These are phyloP conservation scores for Hecatera dysodea DNA, from an alignment of 2,888 invertebrate species.

Conservation along the genomic window DNA sequence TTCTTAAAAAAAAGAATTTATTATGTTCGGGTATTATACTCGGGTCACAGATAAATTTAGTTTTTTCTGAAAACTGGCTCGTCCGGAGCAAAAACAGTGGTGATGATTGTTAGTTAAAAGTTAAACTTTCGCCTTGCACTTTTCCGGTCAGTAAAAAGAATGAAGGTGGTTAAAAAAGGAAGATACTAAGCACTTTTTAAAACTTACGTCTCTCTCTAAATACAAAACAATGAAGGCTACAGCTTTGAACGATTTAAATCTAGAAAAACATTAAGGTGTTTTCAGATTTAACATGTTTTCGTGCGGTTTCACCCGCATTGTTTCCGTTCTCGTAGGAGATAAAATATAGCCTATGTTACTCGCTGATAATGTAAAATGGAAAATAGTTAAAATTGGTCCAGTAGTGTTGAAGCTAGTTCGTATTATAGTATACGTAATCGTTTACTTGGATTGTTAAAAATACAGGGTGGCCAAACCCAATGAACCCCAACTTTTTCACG, in stretches of 20 bases:
- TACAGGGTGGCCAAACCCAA: no score
- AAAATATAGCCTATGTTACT: no score
- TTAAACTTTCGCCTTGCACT: neutral
- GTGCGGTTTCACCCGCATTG: no score
- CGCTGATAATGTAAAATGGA: no score
- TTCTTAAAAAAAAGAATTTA: no score
- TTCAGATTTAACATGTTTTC: neutral
- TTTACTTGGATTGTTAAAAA: no score
- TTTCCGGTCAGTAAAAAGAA: no score
- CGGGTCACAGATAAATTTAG: neutral
- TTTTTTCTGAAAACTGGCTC: neutral
- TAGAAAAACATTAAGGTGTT: neutral
- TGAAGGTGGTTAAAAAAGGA: neutral
- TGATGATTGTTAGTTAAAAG: neutral
- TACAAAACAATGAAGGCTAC: neutral
- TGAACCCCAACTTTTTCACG: no score
- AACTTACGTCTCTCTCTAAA: neutral
- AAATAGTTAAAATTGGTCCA: no score
- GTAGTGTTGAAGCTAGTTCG: no score
- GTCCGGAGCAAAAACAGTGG: neutral
- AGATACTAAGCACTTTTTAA: neutral
- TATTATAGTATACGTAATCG: no score
- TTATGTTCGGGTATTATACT: neutral
- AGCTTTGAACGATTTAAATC: neutral
- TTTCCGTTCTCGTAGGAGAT: no score